Conservation (phyloP, 2,113 vertebrate species). For the Phoxinus phoxinus region DNA sequence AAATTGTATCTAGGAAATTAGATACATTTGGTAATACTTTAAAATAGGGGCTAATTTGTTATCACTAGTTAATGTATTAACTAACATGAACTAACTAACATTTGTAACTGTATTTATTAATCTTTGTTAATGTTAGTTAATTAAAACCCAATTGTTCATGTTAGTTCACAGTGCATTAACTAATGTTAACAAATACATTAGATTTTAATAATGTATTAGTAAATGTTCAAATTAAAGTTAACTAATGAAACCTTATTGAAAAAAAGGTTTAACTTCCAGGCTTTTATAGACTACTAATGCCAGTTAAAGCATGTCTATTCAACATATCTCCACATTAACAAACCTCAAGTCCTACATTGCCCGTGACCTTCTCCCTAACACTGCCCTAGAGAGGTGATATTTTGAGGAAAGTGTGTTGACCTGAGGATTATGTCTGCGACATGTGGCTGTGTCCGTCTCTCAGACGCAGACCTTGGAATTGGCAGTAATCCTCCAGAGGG, state of each 20-base stretch:
- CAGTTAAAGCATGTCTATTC: neutral
- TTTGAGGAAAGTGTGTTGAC: slow-evolving; percentile 11
- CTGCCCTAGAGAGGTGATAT: neutral
- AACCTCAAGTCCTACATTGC: neutral
- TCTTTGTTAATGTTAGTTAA: no score
- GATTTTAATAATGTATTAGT: no score
- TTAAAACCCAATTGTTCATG: no score
- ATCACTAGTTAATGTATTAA: no score
- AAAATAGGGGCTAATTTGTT: no score
- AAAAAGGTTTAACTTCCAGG: neutral
- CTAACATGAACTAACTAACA: no score
- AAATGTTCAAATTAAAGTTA: no score
- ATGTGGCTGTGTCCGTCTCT: neutral
- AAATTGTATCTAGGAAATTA: neutral
- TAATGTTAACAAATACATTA: no score
- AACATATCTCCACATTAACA: neutral
- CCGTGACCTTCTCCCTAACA: neutral
- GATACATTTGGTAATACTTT: neutral
- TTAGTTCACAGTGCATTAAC: no score
- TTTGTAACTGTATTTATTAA: no score
- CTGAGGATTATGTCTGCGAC: slow-evolving; percentile 23
- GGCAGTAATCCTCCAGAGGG: slow-evolving; percentile 39
- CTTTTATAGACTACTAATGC: neutral
- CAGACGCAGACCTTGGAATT: neutral
- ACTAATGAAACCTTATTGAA: no score